phyloP scores from a whole-genome alignment of 1,140 invertebrate species.

The Brachionus asplanchnoidis region DNA sequence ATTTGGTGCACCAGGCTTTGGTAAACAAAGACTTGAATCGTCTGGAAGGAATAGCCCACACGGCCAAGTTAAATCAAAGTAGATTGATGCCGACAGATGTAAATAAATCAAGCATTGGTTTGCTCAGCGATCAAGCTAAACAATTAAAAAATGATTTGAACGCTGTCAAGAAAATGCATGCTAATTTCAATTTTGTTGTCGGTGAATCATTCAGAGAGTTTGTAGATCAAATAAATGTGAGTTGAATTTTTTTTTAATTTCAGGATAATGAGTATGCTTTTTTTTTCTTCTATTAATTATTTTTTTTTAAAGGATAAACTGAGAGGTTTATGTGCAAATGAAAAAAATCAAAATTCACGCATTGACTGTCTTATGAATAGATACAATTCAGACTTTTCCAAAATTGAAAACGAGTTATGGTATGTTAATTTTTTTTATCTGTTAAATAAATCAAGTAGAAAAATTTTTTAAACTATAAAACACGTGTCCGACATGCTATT shows the following conservation, averaged over 20 bases:
- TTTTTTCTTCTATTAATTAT: not conserved
- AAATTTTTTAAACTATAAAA: not conserved
- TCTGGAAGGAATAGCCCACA: not conserved
- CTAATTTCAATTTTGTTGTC: slow-evolving; percentile 81
- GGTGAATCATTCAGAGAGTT: slow-evolving; percentile 83
- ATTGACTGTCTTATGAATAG: slow-evolving; percentile 72
- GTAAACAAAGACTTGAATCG: slow-evolving; percentile 24
- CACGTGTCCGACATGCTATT: not conserved
- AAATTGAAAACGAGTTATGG: slow-evolving; percentile 82
- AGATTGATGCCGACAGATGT: not conserved
- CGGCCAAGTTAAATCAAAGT: slow-evolving; percentile 1
- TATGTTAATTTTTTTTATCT: slow-evolving; percentile 51
- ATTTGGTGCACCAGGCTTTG: slow-evolving; percentile 28
- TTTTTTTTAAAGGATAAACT: slow-evolving; percentile 50
- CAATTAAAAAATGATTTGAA: slow-evolving; percentile 80
- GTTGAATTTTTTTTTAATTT: not conserved
- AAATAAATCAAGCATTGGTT: slow-evolving; percentile 58
- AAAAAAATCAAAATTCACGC: slow-evolving; percentile 64
- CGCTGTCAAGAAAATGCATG: slow-evolving; percentile 77
- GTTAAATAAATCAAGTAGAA: too few species aligned
- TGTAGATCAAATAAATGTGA: slow-evolving; percentile 57
- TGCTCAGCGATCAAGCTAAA: slow-evolving; percentile 79
- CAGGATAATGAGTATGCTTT: slow-evolving; percentile 43
- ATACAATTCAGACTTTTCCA: slow-evolving; percentile 82
- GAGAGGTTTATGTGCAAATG: slow-evolving; percentile 62